Evolutionary conservation across 2,888 invertebrate species (phyloP).

Genomic region (Ischnura elegans): DNA sequence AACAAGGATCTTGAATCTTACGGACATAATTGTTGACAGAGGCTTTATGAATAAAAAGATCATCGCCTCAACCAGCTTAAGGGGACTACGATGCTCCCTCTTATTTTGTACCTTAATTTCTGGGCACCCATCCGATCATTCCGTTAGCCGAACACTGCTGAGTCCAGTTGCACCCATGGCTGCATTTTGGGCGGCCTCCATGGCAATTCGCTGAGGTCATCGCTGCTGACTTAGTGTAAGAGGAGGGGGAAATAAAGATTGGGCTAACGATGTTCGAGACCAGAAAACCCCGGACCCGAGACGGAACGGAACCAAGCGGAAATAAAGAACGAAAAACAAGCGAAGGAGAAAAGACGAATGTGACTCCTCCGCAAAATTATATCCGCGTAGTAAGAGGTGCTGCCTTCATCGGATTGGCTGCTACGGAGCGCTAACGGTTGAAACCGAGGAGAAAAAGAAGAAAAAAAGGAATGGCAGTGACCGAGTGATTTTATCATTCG

Average conservation of each 20-base stretch:
- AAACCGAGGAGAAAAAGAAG: too few relatives aligned
- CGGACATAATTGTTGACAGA: too few relatives aligned
- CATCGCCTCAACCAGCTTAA: too few relatives aligned
- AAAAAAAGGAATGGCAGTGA: not conserved
- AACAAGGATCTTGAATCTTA: too few relatives aligned
- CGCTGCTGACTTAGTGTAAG: not conserved
- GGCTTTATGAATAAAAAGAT: too few relatives aligned
- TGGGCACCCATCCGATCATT: not conserved
- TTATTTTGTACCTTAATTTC: not conserved
- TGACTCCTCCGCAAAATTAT: not conserved
- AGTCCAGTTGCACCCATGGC: not conserved
- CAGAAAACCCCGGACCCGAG: not conserved
- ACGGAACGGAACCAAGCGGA: not conserved
- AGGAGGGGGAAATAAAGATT: not conserved
- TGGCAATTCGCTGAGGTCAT: not conserved
- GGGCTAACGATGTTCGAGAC: not conserved
- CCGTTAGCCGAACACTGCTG: not conserved
- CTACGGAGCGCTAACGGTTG: not conserved
- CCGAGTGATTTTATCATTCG: slow-evolving; percentile 26
- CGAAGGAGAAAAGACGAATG: not conserved
- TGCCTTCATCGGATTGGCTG: not conserved
- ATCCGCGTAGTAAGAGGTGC: not conserved
- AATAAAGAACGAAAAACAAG: not conserved
- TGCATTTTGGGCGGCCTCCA: not conserved
- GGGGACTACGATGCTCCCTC: not conserved